phyloP scores from a whole-genome alignment of 2,797 vertebrate species.

The Chlorospingus semifuscus region DNA sequence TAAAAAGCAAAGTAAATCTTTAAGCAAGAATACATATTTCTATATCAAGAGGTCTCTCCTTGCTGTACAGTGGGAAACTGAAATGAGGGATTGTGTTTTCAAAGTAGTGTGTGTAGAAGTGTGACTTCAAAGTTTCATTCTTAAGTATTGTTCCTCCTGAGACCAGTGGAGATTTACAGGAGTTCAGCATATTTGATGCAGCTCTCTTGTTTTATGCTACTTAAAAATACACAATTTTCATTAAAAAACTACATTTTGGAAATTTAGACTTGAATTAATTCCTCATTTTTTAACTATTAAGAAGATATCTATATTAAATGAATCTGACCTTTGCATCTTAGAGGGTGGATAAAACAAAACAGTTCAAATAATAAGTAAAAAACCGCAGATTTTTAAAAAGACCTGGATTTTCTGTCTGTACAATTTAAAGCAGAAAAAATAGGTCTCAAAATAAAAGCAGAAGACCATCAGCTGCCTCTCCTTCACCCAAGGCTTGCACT shows the following conservation, averaged over 20 bases:
- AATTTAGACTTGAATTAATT: neutral
- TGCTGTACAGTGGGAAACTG: neutral
- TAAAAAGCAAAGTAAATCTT: neutral
- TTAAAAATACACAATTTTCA: neutral
- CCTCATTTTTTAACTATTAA: neutral
- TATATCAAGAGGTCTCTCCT: neutral
- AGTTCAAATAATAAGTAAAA: neutral
- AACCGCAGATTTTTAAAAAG: accelerated
- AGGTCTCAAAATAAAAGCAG: constrained; percentile 1
- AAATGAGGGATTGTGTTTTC: neutral
- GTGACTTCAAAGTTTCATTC: neutral
- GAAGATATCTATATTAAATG: neutral
- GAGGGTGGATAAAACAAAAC: neutral
- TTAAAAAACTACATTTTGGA: neutral
- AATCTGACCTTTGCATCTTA: neutral
- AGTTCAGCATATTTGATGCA: neutral
- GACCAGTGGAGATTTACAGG: neutral
- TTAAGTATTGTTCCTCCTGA: neutral
- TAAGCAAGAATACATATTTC: neutral
- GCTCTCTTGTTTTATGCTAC: neutral
- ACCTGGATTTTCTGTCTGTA: neutral
- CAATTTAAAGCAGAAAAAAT: neutral
- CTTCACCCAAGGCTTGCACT: neutral
- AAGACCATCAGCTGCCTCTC: neutral
- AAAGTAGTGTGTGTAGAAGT: neutral